Percentiles rank a stretch among this genome's conserved stretches.
Evolutionary conservation across 2,113 vertebrate genomes (phyloP).

Genomic region (Cardinalis cardinalis): DNA sequence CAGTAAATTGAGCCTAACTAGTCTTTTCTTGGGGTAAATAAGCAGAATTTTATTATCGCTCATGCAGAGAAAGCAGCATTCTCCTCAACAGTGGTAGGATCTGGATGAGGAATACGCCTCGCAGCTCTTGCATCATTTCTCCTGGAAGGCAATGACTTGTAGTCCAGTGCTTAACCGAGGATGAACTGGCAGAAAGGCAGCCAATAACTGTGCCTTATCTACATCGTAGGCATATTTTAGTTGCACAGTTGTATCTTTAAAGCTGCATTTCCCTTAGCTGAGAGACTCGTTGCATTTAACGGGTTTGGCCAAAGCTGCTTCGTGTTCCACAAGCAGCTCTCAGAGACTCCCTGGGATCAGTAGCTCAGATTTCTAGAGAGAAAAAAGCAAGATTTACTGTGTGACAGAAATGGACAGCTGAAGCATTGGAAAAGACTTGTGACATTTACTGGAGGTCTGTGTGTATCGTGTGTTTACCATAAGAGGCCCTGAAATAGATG

Average conservation of each 20-base stretch:
- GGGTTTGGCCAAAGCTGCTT: not conserved
- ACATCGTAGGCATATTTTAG: not conserved
- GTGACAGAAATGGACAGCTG: not conserved
- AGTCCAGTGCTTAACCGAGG: not conserved
- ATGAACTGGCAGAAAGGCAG: not conserved
- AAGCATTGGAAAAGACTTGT: not conserved
- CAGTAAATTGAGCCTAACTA: conserved; percentile 29
- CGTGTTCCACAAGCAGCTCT: not conserved
- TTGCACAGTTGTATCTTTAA: not conserved
- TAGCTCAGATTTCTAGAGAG: not conserved
- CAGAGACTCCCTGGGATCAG: not conserved
- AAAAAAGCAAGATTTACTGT: not conserved
- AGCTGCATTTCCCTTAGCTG: not conserved
- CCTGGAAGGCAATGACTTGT: not conserved
- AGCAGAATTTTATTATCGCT: not conserved
- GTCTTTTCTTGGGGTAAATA: not conserved
- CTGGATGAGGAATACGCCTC: not conserved
- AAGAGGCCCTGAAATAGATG: not conserved
- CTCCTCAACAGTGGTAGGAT: not conserved
- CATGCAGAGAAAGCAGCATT: not conserved
- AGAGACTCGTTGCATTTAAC: not conserved
- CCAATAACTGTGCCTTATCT: not conserved
- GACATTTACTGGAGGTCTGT: not conserved
- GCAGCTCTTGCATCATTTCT: not conserved
- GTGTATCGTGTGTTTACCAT: not conserved